A percentile compares a stretch with the other conserved stretches of the same genome.
Evolutionary conservation across 2,888 invertebrate genomes (phyloP).

Genomic region (Agonum fuliginosum): DNA sequence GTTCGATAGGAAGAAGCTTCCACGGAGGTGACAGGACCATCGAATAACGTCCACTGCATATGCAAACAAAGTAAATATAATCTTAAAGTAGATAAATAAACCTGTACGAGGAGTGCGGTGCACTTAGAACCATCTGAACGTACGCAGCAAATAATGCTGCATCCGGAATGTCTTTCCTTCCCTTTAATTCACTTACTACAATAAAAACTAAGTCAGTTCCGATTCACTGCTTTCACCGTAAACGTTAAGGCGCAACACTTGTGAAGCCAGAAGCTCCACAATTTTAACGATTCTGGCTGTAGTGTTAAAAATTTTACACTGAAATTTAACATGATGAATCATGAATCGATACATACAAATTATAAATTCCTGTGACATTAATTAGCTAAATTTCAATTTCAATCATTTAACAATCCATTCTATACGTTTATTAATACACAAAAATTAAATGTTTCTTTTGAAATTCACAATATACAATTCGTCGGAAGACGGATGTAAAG

Average conservation of each 20-base stretch:
- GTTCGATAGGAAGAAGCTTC: not conserved
- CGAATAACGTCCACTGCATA: constrained; percentile 8
- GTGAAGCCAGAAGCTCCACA: not conserved
- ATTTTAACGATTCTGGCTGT: not conserved
- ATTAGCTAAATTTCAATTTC: no score
- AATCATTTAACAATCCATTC: no score
- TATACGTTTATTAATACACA: no score
- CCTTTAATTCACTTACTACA: constrained; percentile 18
- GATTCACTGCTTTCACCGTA: not conserved
- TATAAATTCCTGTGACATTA: no score
- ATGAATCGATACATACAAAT: no score
- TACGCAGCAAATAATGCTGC: constrained; percentile 1
- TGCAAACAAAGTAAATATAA: constrained; percentile 31
- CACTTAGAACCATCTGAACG: not conserved
- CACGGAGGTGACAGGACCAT: constrained; percentile 4
- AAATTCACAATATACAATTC: no score
- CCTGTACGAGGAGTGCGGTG: no score
- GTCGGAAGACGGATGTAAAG: no score
- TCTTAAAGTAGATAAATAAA: constrained; percentile 21
- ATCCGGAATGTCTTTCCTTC: constrained; percentile 19
- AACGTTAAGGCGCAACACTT: not conserved
- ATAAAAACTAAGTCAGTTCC: constrained; percentile 3
- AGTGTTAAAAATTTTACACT: no score
- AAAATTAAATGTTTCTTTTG: no score
- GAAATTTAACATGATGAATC: no score